Evolutionary conservation across 2,113 vertebrate genomes (phyloP).

Genomic region (Ploceus nigricollis): DNA sequence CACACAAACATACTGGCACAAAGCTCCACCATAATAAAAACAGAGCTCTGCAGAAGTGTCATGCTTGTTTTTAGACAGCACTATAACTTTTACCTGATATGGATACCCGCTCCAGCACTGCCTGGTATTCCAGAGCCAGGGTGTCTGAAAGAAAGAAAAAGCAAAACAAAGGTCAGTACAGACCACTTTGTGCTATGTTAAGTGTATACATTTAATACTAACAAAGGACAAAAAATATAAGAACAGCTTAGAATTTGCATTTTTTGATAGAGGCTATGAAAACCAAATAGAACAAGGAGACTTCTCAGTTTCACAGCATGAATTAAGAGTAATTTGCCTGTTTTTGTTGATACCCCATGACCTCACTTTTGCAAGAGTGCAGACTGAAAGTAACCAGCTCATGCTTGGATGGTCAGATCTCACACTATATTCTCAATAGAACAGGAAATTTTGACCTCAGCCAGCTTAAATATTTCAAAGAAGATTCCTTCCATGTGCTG

Average conservation of each 20-base stretch:
- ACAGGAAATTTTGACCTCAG: background rate
- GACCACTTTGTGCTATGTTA: background rate
- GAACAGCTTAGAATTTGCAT: background rate
- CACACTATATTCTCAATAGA: background rate
- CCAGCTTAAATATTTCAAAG: background rate
- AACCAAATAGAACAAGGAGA: background rate
- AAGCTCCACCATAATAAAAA: background rate
- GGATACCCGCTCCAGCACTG: conserved; percentile 98
- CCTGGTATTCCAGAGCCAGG: conserved; percentile 95
- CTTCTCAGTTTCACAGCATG: background rate
- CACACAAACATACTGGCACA: background rate
- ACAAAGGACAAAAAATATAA: background rate
- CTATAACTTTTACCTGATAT: conserved; percentile 84
- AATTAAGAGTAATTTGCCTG: background rate
- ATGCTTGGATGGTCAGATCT: background rate
- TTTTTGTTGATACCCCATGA: background rate
- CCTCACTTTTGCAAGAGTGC: background rate
- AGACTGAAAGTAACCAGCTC: background rate
- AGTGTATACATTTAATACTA: background rate
- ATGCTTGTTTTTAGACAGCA: background rate
- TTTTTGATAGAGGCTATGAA: background rate
- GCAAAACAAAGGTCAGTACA: background rate
- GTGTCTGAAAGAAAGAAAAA: conserved; percentile 71
- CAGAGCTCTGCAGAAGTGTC: background rate
- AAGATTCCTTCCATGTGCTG: background rate